Percentiles rank a stretch among this genome's conserved stretches.
These are phyloP conservation scores for Littorina saxatilis DNA, from an alignment of 1,140 invertebrate genomes.

Conservation along the genomic window DNA sequence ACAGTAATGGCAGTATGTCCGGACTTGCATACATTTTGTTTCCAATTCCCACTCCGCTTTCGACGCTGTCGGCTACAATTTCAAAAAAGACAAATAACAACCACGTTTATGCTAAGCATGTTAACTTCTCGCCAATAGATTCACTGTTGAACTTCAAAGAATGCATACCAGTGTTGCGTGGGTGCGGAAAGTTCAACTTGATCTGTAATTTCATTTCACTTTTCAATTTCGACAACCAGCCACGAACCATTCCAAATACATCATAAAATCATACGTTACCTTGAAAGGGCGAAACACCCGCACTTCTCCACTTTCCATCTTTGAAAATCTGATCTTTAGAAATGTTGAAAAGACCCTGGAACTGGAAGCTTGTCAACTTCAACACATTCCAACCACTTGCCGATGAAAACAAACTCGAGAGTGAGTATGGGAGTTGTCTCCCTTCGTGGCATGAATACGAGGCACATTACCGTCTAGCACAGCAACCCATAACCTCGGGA, in stretches of 20 bases:
- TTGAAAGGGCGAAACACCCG: constrained; percentile 17
- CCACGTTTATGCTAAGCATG: no score
- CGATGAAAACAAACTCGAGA: neutral
- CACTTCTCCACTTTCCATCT: neutral
- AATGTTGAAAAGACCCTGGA: neutral
- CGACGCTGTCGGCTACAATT: no score
- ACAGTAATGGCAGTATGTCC: no score
- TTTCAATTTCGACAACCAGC: neutral
- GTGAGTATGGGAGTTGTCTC: neutral
- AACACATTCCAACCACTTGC: neutral
- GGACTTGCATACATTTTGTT: no score
- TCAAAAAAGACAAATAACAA: no score
- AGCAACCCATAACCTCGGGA: no score
- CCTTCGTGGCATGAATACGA: neutral
- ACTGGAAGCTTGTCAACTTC: neutral
- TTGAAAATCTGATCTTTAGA: neutral
- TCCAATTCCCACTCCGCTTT: no score
- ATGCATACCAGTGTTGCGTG: neutral
- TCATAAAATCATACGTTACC: neutral
- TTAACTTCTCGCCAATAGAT: no score
- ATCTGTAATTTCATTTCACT: neutral
- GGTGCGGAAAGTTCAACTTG: neutral
- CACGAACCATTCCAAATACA: neutral
- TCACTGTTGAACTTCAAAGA: no score
- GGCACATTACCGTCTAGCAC: neutral